Evolutionary conservation across 2,113 vertebrate species (phyloP), one percentile per base, ranked within the genome.

Genomic region (Semicossyphus pulcher): DNA sequence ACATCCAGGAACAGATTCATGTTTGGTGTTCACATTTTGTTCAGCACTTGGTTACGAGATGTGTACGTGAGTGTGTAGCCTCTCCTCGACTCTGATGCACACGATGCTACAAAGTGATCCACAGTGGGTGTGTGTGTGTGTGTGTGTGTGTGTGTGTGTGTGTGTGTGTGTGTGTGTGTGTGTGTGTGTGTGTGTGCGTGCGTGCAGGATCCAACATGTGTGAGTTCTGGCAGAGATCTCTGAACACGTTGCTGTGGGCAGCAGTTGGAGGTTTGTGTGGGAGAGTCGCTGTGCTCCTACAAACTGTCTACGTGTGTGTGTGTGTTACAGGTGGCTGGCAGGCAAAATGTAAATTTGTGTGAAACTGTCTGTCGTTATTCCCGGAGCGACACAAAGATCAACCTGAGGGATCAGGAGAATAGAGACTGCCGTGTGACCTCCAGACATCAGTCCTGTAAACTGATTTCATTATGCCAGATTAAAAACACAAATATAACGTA

Each of bases 181-280:
- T 32, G 12, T 4, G 4, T 29, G 26, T 18, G 7, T 29, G 8
- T n/a, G 31, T 54, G 52, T 36, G 53, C 36, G 52, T 39, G 54
- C 26, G 56, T 58, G 56, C 6, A 21, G 12, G 54, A 44, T 28
- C 28, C 26, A 2, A 20, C 37, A 44, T 44, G 41, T 12, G 41
- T 12, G 39, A 61, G 41, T 31, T 14, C 45, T 61, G 58, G 39
- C 41, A 61, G 3, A 45, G 39, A 21, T 45, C 5, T 61, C 18
- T 21, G 58, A 65, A 39, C 62, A 39, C 44, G 52, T 41, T 15
- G 47, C 62, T 39, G 11, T 0, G 6, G 18, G 62, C 62, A 10
- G 34, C 23, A 28, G 47, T 21, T 41, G 47, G n/a, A 41, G 23
- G 41, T 65, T 47, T 52, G 47, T 41, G 62, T 53, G 57, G 57